These are phyloP conservation scores for Petrolisthes manimaculis DNA, from an alignment of 2,888 invertebrate genomes.

Conservation along the genomic window DNA sequence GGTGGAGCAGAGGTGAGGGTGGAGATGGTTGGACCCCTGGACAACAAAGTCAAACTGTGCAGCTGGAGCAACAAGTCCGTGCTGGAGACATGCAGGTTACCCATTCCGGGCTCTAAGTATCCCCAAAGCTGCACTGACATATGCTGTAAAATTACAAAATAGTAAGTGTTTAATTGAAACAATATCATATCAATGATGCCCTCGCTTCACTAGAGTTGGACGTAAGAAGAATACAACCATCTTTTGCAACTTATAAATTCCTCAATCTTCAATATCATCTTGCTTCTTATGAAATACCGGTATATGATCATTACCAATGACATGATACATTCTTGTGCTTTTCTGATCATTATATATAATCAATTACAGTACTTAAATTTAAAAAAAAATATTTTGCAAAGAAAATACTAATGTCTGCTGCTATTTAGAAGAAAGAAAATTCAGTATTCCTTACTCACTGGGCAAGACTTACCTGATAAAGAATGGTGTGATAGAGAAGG, in stretches of 20 bases:
- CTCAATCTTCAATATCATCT: too few species aligned
- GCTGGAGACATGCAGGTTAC: constrained; percentile 56
- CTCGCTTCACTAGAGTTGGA: too few species aligned
- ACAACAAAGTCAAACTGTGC: constrained; percentile 48
- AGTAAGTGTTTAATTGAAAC: neutral
- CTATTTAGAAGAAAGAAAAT: too few species aligned
- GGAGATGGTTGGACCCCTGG: constrained; percentile 9
- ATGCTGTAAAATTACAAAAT: constrained; percentile 44
- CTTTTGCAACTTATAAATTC: too few species aligned
- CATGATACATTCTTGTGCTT: neutral
- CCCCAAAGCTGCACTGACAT: constrained; percentile 60
- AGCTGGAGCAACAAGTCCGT: constrained; percentile 64
- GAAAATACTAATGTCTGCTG: too few species aligned
- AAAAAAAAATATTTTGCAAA: too few species aligned
- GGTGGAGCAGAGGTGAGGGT: constrained; percentile 57
- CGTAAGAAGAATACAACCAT: too few species aligned
- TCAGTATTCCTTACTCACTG: too few species aligned
- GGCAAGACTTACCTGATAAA: constrained; percentile 57
- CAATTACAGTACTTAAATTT: too few species aligned
- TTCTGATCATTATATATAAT: neutral
- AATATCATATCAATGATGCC: neutral
- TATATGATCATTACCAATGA: too few species aligned
- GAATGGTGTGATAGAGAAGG: constrained; percentile 53
- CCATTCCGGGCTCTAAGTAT: constrained; percentile 41
- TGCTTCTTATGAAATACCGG: too few species aligned